Evolutionary conservation across 2,113 vertebrate species (phyloP).

Genomic region (Microcebus tavaratra): DNA sequence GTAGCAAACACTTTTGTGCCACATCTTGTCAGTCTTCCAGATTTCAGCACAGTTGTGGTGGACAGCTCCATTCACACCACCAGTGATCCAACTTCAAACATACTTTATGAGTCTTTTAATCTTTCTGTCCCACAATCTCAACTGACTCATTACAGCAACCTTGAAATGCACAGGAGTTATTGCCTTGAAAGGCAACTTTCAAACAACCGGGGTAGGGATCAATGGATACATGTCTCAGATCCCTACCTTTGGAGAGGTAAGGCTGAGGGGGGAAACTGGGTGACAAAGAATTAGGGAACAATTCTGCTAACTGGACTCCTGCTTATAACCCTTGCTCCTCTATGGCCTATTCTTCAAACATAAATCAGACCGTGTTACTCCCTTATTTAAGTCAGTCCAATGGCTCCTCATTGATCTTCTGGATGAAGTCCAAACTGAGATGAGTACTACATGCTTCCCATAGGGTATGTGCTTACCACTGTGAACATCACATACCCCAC

Average conservation of each 20-base stretch:
- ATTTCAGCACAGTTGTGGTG: constrained; percentile 47
- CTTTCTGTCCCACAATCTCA: not conserved
- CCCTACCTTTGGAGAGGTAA: not conserved
- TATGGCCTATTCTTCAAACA: not conserved
- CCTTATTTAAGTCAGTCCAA: not conserved
- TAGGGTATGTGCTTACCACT: not conserved
- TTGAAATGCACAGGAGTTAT: not conserved
- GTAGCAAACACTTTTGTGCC: not conserved
- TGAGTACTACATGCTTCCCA: not conserved
- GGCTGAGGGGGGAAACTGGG: not conserved
- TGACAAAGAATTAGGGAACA: not conserved
- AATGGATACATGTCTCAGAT: not conserved
- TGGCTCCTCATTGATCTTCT: not conserved
- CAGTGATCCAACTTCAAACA: not conserved
- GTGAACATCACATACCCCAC: not conserved
- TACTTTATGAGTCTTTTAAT: not conserved
- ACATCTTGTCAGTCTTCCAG: not conserved
- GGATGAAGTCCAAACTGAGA: not conserved
- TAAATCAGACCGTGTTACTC: not conserved
- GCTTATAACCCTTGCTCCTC: not conserved
- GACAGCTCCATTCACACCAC: not conserved
- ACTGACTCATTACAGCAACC: not conserved
- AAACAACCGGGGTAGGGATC: not conserved
- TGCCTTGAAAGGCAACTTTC: not conserved
- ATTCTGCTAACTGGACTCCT: not conserved